Evolutionary conservation across 2,113 vertebrate species (phyloP), one percentile per base, ranked within the genome.

Genomic region (Ictidomys tridecemlineatus): DNA sequence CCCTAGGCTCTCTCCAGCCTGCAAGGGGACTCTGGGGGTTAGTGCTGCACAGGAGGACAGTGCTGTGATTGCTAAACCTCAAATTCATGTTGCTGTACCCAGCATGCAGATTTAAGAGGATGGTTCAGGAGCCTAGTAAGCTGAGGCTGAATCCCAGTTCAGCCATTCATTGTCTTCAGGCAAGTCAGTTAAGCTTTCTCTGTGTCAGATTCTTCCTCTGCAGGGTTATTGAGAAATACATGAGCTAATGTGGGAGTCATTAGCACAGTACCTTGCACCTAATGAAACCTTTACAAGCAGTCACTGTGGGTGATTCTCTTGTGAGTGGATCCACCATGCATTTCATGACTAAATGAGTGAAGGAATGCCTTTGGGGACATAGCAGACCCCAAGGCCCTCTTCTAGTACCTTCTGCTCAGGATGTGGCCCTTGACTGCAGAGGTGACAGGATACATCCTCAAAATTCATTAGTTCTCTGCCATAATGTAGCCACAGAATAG

Each of bases 381-480:
- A 34, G 51, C 20, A 18, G 48, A 22, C 16, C 4, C 14, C 11
- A 17, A 77, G 32, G 48, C 8, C 37, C 30, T 74, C 39, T 0
- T 0, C 28, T 11, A 8, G 65, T 51, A 11, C 37, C 39, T 79
- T 24, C 20, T 28, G 51, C 42, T 65, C 16, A 4, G 11, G 9
- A 30, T 32, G 51, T 26, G 70, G 37, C 45, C 14, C 30, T 32
- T 73, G 69, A 28, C 45, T 37, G 48, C 74, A 39, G 28, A 93
- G 85, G 77, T 76, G 97, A 95, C 61, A 70, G 56, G 92, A 61
- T 17, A 8, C 48, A 89, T 42, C 83, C 93, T 91, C 85, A 69
- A 94, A 97, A 69, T 96, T 82, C 72, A 42, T 96, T 97, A 95
- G 73, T 78, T 97, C 34, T 20, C 88, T 94, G 93, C 70, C 89